phyloP scores from a whole-genome alignment of 2,113 vertebrate genomes.

The Peromyscus californicus region DNA sequence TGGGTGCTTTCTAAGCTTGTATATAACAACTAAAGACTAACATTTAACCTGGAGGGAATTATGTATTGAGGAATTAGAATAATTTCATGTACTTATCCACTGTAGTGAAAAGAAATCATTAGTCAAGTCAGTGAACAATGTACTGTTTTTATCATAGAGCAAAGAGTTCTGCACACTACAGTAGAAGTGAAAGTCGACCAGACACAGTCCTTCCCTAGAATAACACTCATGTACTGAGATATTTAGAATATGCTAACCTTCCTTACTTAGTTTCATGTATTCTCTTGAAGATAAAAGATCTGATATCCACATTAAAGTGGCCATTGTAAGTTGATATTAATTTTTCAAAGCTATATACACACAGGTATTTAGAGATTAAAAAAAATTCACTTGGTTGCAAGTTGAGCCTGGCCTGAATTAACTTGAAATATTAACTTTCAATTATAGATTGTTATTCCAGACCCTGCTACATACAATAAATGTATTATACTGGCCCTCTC shows the following conservation, averaged over 20 bases:
- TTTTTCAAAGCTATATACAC: not conserved
- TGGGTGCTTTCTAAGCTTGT: slow-evolving; percentile 5
- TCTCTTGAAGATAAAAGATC: not conserved
- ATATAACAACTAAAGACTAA: not conserved
- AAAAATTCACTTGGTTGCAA: not conserved
- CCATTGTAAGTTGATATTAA: not conserved
- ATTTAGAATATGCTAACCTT: not conserved
- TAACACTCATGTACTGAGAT: not conserved
- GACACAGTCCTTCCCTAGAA: not conserved
- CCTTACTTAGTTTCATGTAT: not conserved
- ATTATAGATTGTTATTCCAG: not conserved
- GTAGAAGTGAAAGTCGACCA: not conserved
- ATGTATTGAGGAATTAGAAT: slow-evolving; percentile 2
- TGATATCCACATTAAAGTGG: not conserved
- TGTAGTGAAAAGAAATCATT: not conserved
- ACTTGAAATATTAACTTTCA: slow-evolving; percentile 10
- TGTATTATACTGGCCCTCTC: not conserved
- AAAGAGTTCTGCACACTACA: not conserved
- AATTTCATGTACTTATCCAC: not conserved
- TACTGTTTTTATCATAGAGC: not conserved
- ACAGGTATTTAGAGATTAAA: not conserved
- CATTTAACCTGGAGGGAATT: not conserved
- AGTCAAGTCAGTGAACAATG: not conserved
- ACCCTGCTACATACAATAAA: not conserved
- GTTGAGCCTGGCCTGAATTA: not conserved